Evolutionary conservation across 2,888 invertebrate species (phyloP).

Genomic region (Coronaproctus castanopsis): DNA sequence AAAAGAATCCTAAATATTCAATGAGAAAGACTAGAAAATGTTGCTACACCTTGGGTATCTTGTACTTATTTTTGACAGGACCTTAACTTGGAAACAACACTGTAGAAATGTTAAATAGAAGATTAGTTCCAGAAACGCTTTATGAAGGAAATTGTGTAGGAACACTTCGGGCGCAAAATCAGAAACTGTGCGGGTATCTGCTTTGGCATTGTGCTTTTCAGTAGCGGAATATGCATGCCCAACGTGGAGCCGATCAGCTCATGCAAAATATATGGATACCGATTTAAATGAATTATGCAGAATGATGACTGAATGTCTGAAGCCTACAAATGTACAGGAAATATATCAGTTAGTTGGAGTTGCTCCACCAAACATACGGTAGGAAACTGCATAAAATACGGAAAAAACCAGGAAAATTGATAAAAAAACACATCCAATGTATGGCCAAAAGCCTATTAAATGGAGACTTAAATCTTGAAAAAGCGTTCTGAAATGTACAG

Average conservation of each 20-base stretch:
- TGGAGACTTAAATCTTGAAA: no score
- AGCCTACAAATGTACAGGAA: neutral
- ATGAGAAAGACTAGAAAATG: neutral
- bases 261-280: neutral
- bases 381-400: no score
- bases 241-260: neutral
- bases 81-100: neutral
- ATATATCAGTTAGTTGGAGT: no score
- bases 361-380: no score
- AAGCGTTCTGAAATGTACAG: no score
- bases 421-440: no score
- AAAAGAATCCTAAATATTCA: neutral
- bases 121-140: neutral
- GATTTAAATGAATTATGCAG: neutral
- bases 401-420: no score
- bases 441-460: no score
- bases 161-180: neutral
- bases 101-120: neutral
- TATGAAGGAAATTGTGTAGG: neutral
- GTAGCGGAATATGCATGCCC: neutral
- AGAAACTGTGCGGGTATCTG: no score
- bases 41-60: neutral
- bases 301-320: neutral
- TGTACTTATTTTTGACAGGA: neutral
- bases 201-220: neutral